Base-by-base conservation (phyloP, 2,113 vertebrate genomes). In the Anhinga anhinga region DNA sequence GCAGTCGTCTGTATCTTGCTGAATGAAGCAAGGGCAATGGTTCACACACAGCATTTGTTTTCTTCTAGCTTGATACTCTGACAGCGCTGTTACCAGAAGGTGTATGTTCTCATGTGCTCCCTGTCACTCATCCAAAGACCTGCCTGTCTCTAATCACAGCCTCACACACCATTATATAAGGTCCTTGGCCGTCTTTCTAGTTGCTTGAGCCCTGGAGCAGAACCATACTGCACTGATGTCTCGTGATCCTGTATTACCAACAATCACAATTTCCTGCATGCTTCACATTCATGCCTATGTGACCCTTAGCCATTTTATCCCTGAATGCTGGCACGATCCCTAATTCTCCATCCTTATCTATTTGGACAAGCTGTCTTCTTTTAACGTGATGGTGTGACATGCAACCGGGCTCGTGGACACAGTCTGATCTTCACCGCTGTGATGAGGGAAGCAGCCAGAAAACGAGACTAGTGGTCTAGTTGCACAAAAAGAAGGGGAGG, bases 71-170 rank as follows among this genome's bases (percentile, higher is more conserved):
- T 52, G 30, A 22, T 44, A 5, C 22, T 32, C 27, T 63, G 53
- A 44, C 32, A 81, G n/a, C 0, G 0, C 23, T 74, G 20, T 66
- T 38, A 10, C 27, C 19, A 34, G 27, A 62, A n/a, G 40, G 34
- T 62, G 2, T 38, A 2, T 10, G 22, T 62, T 16, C 40, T 86
- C 7, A 0, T 79, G 77, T 80, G n/a, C 34, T 80, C 22, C 29
- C 21, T 74, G 5, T 19, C 58, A 32, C 66, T 80, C 30, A 78
- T 17, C 52, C 42, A 50, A 55, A 82, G 42, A n/a, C 32, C 20
- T 71, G 44, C 5, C 18, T 70, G 11, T 49, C 40, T 82, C 23
- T 61, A 61, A 40, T 62, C 32, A 42, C 65, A 74, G n/a, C 52
- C 23, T 86, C 36, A 38, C 13, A 50, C 32, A 62, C 13, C n/a